These are phyloP conservation scores for Ennomos fuscantarius DNA, from an alignment of 2,888 invertebrate genomes.

Conservation along the genomic window DNA sequence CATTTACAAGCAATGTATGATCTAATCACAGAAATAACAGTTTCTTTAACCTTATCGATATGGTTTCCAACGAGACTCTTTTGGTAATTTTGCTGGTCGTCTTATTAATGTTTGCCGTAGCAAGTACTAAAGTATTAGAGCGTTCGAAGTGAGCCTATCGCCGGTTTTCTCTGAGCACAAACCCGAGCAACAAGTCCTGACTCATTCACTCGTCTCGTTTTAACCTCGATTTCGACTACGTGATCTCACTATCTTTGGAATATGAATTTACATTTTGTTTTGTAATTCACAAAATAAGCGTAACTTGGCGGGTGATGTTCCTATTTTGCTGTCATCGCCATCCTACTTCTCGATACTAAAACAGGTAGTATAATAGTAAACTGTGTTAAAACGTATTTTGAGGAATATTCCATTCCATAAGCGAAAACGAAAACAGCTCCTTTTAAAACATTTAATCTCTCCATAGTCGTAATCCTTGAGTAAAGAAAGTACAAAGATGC, in stretches of 20 bases:
- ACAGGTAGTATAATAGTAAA: conserved; percentile 15
- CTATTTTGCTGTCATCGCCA: conserved; percentile 24
- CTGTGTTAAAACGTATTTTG: conserved; percentile 12
- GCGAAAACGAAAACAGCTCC: conserved; percentile 12
- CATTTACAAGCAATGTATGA: too few species aligned
- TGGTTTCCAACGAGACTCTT: too few species aligned
- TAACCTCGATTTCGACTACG: conserved; percentile 45
- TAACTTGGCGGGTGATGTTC: conserved; percentile 14
- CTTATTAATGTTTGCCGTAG: conserved; percentile 1
- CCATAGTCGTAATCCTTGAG: conserved; percentile 31
- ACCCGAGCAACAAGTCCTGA: conserved; percentile 57
- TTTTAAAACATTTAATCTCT: conserved; percentile 25
- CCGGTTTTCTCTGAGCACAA: conserved; percentile 52
- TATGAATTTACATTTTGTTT: conserved; percentile 31
- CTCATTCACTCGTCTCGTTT: conserved; percentile 50
- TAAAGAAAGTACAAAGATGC: conserved; percentile 30
- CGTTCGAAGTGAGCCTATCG: conserved; percentile 31
- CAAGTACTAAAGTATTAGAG: conserved; percentile 3
- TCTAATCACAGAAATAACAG: too few species aligned
- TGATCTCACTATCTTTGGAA: conserved; percentile 44
- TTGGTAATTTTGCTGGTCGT: not conserved
- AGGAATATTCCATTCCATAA: conserved; percentile 14
- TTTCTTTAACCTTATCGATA: too few species aligned
- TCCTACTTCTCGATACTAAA: conserved; percentile 12
- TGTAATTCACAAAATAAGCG: conserved; percentile 21